A percentile compares a stretch with the other conserved stretches of the same genome.
Evolutionary conservation across 2,888 invertebrate genomes (phyloP).

Genomic region (Drosophila percnosoma): DNA sequence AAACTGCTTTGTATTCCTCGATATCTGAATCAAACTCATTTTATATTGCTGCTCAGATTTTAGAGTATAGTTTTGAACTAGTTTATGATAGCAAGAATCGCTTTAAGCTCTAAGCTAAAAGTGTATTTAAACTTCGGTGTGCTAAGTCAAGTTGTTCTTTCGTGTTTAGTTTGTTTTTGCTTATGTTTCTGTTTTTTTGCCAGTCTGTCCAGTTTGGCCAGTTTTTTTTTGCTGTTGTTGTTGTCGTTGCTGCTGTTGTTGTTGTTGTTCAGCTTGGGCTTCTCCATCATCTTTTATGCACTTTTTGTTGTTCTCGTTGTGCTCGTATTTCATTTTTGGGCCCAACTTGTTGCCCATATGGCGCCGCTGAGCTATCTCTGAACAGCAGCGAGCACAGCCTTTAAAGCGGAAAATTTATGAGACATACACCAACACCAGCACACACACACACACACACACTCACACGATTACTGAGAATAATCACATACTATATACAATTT

Average conservation of each 20-base stretch:
- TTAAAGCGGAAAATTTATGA: slow-evolving; percentile 72
- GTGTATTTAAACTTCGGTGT: neutral
- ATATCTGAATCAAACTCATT: neutral
- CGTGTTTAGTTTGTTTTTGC: slow-evolving; percentile 3
- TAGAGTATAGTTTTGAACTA: neutral
- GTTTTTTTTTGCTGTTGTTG: slow-evolving; percentile 42
- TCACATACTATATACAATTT: slow-evolving; percentile 64
- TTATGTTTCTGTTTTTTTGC: slow-evolving; percentile 32
- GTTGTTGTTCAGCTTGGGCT: slow-evolving; percentile 52
- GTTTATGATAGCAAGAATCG: neutral
- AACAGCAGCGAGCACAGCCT: slow-evolving; percentile 27
- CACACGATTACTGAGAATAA: slow-evolving; percentile 19
- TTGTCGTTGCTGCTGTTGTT: slow-evolving; percentile 15
- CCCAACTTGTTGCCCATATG: slow-evolving; percentile 64
- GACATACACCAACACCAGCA: slow-evolving; percentile 21
- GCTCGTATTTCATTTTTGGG: slow-evolving; percentile 75
- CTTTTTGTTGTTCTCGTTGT: slow-evolving; percentile 53
- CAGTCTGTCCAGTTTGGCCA: slow-evolving; percentile 67
- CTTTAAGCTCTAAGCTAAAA: neutral
- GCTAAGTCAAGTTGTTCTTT: neutral
- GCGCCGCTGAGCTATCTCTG: slow-evolving; percentile 69
- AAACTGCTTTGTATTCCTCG: neutral
- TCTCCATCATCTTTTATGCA: slow-evolving; percentile 57
- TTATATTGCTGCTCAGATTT: neutral
- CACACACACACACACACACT: neutral